Base-by-base conservation (phyloP, 2,797 vertebrate species). In the Brachyalestes nurse region DNA sequence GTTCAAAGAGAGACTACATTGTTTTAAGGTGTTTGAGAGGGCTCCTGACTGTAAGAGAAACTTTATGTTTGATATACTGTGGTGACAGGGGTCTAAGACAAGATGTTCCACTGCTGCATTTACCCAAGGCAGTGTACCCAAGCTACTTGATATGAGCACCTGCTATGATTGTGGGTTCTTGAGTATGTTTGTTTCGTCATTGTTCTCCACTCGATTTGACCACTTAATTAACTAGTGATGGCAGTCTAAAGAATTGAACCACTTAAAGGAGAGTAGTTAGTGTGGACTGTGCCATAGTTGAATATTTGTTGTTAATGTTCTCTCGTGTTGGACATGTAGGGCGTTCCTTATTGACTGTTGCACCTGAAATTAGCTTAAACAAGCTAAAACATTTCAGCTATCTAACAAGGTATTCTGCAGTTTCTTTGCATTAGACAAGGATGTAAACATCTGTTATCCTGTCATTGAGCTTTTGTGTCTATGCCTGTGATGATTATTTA, bases 1-100 rank as follows among this genome's bases (percentile, higher is more conserved):
- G 75, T 84, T 81, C 23, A 75, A 53, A 78, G 72, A 75, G 23
- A 84, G 12, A 62, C 58, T 73, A 4, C 14, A 45, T 13, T 67
- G 49, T 47, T 71, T 17, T 23, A 2, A 21, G 38, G 19, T 6
- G 1, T 5, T 25, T 28, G 42, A 45, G 66, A 69, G 38, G 38
- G 57, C 21, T 38, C 19, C 13, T 51, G 19, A 21, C 40, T 19
- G 42, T 60, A 40, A 49, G 72, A n/a, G 65, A 23, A 61, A 0
- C 25, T 40, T 42, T 42, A 19, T 67, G 47, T 80, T 5, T 25
- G 25, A 51, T 25, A 13, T 66, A 23, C 67, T 75, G 14, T 51
- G 72, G 47, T 38, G 42, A 23, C 67, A 5, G 14, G 42, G 4
- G 3, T 62, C 66, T 40, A 28, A 47, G 79, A 34, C 65, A 62